Base-by-base conservation (phyloP, 2,113 vertebrate genomes). In the Loxodonta africana region DNA sequence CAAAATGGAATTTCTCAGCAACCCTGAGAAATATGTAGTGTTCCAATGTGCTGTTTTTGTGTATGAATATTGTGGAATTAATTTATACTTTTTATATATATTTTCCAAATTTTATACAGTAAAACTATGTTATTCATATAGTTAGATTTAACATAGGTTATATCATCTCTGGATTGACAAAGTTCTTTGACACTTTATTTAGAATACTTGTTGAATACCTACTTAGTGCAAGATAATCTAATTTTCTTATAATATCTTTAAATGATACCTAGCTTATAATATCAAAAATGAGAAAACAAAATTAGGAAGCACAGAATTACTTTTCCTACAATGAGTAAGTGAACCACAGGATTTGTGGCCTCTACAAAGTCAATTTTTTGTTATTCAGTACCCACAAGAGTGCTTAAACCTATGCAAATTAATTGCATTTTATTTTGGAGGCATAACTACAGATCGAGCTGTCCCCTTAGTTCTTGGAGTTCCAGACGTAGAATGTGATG, bases 21-120 rank as follows among this genome's bases (percentile, higher is more conserved):
- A 28, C 18, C 30, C 20, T 93, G 74, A 96, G 37, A 93, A 90
- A 69, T 86, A 83, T 25, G 78, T 63, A 87, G 51, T 41, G 83
- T 71, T 86, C 41, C 51, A 69, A 78, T 63, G 12, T 18, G 46
- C 81, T 46, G 23, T 63, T 78, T 95, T 93, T 65, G 17, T 78
- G 5, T 63, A 25, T 83, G n/a, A 91, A 78, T 91, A 57, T 18
- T 83, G 5, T 63, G 30, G 23, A 76, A 37, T 20, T 8, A 83
- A n/a, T 62, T 83, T 85, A 80, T 90, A 37, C n/a, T 60, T 90
- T 90, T 30, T 71, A 74, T 51, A 53, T 65, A 2, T 83, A n/a
- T 84, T 25, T 88, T 25, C 1, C 33, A 87, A 41, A 57, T 83
- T 82, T 76, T 77, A 76, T 82, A 15, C 20, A 83, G 46, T 44